A percentile compares a stretch with the other conserved stretches of the same genome.
Conservation (phyloP, 2,797 vertebrate species). For the Pseudochirops cupreus region DNA sequence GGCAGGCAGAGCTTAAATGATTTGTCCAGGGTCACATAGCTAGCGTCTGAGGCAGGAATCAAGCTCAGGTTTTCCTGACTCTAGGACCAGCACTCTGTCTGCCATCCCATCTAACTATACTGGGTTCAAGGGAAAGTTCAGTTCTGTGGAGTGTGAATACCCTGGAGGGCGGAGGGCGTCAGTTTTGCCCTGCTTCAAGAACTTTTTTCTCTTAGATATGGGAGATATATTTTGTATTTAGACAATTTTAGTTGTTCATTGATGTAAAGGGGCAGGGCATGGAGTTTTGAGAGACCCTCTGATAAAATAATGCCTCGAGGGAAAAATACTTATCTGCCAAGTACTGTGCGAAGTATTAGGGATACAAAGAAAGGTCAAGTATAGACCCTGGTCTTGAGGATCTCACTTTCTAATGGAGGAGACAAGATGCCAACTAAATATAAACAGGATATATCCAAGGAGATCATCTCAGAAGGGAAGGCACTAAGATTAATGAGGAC, state of each 20-base stretch:
- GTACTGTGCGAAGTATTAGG: not conserved
- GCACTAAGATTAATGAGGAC: not conserved
- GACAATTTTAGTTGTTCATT: not conserved
- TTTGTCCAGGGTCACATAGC: not conserved
- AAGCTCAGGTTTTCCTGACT: not conserved
- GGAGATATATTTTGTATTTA: not conserved
- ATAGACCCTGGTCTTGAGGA: not conserved
- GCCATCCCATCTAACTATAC: not conserved
- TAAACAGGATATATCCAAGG: not conserved
- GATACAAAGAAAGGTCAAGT: not conserved
- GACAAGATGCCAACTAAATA: not conserved
- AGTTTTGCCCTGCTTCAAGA: not conserved
- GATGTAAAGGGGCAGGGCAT: not conserved
- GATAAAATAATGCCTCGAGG: not conserved
- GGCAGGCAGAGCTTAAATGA: not conserved
- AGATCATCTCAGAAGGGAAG: not conserved
- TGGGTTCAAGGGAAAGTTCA: not conserved
- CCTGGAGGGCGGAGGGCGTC: not conserved
- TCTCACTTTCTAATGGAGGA: not conserved
- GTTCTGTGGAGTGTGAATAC: not conserved
- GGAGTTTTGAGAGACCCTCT: too few relatives aligned
- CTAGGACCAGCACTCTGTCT: not conserved
- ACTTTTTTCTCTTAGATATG: not conserved
- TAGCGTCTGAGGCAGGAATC: not conserved
- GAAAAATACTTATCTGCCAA: not conserved